A percentile compares a stretch with the other conserved stretches of the same genome.
phyloP scores from a whole-genome alignment of 2,888 invertebrate genomes.

The Diploptera punctata region DNA sequence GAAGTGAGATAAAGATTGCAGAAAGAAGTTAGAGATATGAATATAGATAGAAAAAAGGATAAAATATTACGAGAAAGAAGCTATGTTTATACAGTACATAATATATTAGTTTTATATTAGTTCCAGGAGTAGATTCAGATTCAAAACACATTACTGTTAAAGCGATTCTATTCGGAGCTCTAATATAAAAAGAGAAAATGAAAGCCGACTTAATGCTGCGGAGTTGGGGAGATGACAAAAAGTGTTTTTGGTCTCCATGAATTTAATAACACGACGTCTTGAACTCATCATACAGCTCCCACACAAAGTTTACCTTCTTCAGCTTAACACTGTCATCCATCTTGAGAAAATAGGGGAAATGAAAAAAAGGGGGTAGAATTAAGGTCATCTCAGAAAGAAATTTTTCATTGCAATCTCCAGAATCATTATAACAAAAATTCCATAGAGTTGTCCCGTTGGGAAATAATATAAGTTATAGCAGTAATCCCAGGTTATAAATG shows the following conservation, averaged over 20 bases:
- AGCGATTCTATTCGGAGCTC: no score
- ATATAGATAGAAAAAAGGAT: no score
- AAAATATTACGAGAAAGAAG: no score
- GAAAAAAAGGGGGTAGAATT: slow-evolving; percentile 18
- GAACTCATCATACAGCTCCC: slow-evolving; percentile 10
- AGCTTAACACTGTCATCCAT: slow-evolving; percentile 25
- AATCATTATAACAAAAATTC: slow-evolving; percentile 9
- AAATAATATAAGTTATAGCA: slow-evolving; percentile 11
- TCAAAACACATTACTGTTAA: no score
- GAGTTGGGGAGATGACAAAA: neutral
- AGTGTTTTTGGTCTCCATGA: neutral
- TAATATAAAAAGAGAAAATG: no score
- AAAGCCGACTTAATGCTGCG: slow-evolving; percentile 6
- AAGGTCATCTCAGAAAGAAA: slow-evolving; percentile 10
- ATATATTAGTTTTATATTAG: no score
- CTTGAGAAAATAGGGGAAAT: neutral
- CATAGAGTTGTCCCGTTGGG: neutral
- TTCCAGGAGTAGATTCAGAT: no score
- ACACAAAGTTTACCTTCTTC: slow-evolving; percentile 15
- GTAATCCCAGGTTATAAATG: slow-evolving; percentile 22
- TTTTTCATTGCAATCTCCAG: slow-evolving; percentile 11
- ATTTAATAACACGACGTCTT: slow-evolving; percentile 16
- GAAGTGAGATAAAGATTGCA: no score
- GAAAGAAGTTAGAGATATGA: no score
- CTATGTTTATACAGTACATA: no score